Evolutionary conservation across 2,888 invertebrate species (phyloP).

Genomic region (Lypha dubia): DNA sequence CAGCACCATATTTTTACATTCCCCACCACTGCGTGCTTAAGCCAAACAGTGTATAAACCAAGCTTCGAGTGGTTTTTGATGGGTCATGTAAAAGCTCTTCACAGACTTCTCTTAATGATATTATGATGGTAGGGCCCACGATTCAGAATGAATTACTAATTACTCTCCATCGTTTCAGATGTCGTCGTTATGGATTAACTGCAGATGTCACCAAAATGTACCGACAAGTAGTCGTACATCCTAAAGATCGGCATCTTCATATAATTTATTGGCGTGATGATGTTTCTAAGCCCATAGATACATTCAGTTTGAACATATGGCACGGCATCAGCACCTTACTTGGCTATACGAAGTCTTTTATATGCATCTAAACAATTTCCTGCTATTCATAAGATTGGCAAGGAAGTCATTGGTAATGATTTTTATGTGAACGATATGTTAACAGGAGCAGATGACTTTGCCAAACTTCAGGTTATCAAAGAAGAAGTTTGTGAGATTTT

Average conservation of each 20-base stretch:
- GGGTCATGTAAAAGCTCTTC: slow-evolving; percentile 20
- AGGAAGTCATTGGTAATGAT: slow-evolving; percentile 9
- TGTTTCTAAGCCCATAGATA: neutral
- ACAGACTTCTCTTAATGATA: slow-evolving; percentile 13
- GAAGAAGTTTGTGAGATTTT: slow-evolving; percentile 22
- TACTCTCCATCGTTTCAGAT: slow-evolving; percentile 27
- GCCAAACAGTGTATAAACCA: neutral
- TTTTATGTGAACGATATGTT: slow-evolving; percentile 28
- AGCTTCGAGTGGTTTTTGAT: slow-evolving; percentile 4
- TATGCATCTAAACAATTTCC: neutral
- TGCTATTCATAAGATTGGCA: slow-evolving; percentile 1
- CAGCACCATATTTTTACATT: slow-evolving; percentile 4
- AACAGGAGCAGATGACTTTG: slow-evolving; percentile 46
- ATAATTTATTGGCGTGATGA: slow-evolving; percentile 7
- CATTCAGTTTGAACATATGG: slow-evolving; percentile 2
- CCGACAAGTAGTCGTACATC: slow-evolving; percentile 22
- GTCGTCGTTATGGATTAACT: slow-evolving; percentile 26
- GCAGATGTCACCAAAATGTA: slow-evolving; percentile 37
- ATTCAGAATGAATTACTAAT: slow-evolving; percentile 27
- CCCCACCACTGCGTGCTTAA: neutral
- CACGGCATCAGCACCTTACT: slow-evolving; percentile 13
- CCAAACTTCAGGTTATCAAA: slow-evolving; percentile 30
- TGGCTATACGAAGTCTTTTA: neutral
- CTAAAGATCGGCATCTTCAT: neutral
- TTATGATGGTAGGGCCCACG: slow-evolving; percentile 11